Evolutionary conservation across 2,797 vertebrate genomes (phyloP).

Genomic region (Petrocephalus schoutedeni): DNA sequence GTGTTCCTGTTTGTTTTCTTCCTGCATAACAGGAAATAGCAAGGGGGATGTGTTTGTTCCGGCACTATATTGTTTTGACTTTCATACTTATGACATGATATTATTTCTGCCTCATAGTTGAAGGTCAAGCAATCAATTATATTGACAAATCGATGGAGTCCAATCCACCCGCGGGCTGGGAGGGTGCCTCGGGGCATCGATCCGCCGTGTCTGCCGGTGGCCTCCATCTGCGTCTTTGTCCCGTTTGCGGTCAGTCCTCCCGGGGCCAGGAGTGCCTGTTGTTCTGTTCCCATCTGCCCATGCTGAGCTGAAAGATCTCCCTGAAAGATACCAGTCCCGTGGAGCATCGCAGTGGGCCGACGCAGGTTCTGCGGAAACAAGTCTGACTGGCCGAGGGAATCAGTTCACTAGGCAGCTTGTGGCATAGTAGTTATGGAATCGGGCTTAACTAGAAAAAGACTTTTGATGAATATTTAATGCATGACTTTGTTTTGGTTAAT

Average conservation of each 20-base stretch:
- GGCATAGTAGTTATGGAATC: background rate
- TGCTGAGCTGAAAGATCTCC: background rate
- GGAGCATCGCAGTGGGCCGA: background rate
- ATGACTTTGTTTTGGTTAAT: background rate
- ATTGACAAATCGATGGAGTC: constrained; percentile 23
- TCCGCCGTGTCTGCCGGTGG: background rate
- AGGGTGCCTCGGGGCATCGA: constrained; percentile 32
- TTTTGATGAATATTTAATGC: background rate
- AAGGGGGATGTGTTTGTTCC: constrained; percentile 16
- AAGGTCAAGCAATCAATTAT: constrained; percentile 52
- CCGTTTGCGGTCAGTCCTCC: background rate
- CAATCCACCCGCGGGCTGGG: constrained; percentile 24
- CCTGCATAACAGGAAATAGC: background rate
- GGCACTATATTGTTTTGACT: constrained; percentile 30
- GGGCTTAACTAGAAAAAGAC: too few relatives aligned
- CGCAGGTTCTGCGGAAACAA: background rate
- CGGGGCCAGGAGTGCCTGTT: background rate
- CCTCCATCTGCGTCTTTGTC: background rate
- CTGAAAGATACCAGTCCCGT: background rate
- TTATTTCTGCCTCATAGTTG: constrained; percentile 24
- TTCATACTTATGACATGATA: constrained; percentile 32
- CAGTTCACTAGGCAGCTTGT: background rate
- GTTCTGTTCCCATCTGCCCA: background rate
- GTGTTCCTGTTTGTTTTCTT: background rate
- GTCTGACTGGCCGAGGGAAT: background rate